Conservation (phyloP, 2,888 invertebrate genomes). For the Ormyrus pomaceus region DNA sequence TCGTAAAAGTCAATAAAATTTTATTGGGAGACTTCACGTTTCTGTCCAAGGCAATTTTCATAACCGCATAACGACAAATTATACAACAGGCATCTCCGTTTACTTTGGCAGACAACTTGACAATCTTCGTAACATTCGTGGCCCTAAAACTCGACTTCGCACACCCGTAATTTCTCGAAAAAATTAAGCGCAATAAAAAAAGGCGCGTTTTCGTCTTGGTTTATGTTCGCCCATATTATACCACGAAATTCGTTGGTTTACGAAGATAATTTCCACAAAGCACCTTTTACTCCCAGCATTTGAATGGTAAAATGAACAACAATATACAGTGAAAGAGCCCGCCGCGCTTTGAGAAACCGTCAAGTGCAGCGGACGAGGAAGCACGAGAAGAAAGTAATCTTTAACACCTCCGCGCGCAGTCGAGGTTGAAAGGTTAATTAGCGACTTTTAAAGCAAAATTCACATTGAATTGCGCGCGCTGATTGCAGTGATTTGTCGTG, state of each 20-base stretch:
- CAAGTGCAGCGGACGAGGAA: neutral
- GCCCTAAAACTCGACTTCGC: neutral
- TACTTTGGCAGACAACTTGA: too few species aligned
- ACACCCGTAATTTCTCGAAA: neutral
- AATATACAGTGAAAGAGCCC: neutral
- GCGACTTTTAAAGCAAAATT: neutral
- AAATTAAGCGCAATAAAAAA: too few species aligned
- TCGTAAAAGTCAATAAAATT: too few species aligned
- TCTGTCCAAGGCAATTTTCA: too few species aligned
- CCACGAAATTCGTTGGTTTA: constrained; percentile 4
- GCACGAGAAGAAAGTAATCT: constrained; percentile 6
- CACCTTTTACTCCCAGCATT: neutral
- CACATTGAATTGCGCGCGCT: neutral
- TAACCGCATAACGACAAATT: too few species aligned
- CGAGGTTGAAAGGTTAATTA: constrained; percentile 44
- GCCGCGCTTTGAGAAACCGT: too few species aligned
- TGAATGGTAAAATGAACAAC: neutral
- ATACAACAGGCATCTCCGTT: neutral
- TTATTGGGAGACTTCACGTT: too few species aligned
- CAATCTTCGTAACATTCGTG: too few species aligned
- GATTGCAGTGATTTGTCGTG: constrained; percentile 25
- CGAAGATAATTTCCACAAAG: neutral
- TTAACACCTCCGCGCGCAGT: neutral
- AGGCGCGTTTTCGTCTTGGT: too few species aligned
- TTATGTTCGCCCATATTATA: neutral